Base-by-base conservation (phyloP, 1,140 invertebrate species). In the Euschistus heros region DNA sequence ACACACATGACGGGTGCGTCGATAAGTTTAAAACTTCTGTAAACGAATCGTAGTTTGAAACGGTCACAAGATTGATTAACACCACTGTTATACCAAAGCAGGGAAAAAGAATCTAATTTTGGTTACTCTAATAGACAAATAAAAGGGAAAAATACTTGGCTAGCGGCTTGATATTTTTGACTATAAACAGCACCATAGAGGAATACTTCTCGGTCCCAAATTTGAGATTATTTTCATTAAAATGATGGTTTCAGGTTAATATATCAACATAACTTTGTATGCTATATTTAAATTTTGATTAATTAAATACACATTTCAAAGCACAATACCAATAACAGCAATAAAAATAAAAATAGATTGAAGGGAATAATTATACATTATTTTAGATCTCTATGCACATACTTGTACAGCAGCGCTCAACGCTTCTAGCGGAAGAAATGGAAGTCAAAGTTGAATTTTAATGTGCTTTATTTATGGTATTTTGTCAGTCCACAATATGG, bases 161-260 rank as follows among this genome's bases (percentile, higher is more conserved):
- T 65, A 65, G 67, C 67, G 63, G 67, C 67, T 65, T 62, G 67
- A 66, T 68, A 68, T 68, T 68, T 68, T 65, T 65, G 67, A 68
- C 67, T 68, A 68, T 68, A 68, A 68, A 68, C 67, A 68, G 67
- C 67, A 65, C 67, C 67, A 65, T 52, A 65, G 67, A 65, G 67
- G 37, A 68, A 54, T 24, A 26, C 54, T 24, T 26, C 4, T 57
- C 6, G 24, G 54, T 57, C 24, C 24, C 54, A 57, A 57, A 57
- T 57, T 57, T 57, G 6, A 57, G 54, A 24, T 26, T 24, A 57
- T 26, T 57, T 26, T 37, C 33, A 37, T 13, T 10, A 37, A 37
- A 37, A 37, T 37, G 5, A 37, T 37, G 33, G 33, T 13, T 37
- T 37, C 8, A 10, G 7, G 13, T 10, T 37, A 10, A 6, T 2